Base-by-base conservation (phyloP, 2,797 vertebrate species). In the Pygocentrus nattereri region DNA sequence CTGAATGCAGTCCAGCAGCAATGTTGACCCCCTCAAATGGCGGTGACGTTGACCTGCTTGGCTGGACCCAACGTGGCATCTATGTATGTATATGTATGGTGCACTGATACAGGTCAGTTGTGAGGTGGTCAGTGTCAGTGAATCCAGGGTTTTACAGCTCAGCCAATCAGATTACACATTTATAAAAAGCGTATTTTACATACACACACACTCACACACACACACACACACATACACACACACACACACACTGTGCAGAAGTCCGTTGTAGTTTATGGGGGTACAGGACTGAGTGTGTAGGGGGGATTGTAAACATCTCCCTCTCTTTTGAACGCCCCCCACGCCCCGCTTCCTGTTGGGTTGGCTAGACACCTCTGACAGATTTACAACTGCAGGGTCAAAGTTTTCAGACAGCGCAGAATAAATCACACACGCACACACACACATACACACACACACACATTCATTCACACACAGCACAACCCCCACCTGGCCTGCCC, bases 371-470 rank as follows among this genome's bases (percentile, higher is more conserved):
- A 92, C 89, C 90, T 92, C 85, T 93, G 93, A 94, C 93, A 94
- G 93, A 94, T 95, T 95, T 95, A 94, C 93, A 93, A 92, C 93
- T 92, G 78, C 0, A 88, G 88, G 94, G 94, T 94, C 94, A 94
- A 94, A 94, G 93, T 94, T 94, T 94, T 91, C 91, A 85, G 89
- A 93, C 91, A 78, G 92, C 91, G 88, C 90, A 88, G 92, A 92
- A 94, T 94, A 95, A 94, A 94, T 82, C 61, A 80, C 82, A 76
- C 82, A 59, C 13, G 44, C 52, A 54, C 52, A 54, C 52, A n/a
- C 54, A n/a, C 21, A 56, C 54, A 56, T 54, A 56, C 54, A n/a
- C 54, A n/a, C 54, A n/a, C 49, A 12, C 49, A 12, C 93, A 92
- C 90, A 88, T 88, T 86, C 89, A 88, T 44, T 52, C 54, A 56